A percentile compares a stretch with the other conserved stretches of the same genome.
Conservation (phyloP, 2,113 vertebrate genomes). For the Ceyx margarethae region DNA sequence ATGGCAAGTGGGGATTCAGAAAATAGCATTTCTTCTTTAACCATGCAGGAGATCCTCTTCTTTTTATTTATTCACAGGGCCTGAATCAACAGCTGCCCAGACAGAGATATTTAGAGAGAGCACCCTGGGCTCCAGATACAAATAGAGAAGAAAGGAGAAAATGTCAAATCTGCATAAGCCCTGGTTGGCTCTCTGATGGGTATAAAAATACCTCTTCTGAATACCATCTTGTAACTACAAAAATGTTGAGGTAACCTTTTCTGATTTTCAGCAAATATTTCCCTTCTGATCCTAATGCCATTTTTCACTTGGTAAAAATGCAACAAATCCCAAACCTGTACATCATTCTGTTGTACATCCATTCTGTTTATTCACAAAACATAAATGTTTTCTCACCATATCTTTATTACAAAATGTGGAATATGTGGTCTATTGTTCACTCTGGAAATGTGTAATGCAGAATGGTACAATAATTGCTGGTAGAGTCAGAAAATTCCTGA, state of each 20-base stretch:
- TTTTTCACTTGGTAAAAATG: not conserved
- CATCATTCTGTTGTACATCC: not conserved
- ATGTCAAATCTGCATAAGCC: slow-evolving; percentile 61
- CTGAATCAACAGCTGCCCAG: slow-evolving; percentile 23
- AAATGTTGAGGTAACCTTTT: slow-evolving; percentile 23
- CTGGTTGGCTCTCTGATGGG: not conserved
- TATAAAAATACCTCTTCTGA: slow-evolving; percentile 6
- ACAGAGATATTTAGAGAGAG: slow-evolving; percentile 24
- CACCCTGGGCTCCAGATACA: slow-evolving; percentile 6
- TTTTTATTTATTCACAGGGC: not conserved
- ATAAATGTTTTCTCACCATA: not conserved
- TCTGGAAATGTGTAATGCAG: not conserved
- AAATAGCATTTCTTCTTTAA: not conserved
- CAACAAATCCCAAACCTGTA: not conserved
- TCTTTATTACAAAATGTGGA: not conserved
- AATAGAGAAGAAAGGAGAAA: slow-evolving; percentile 33
- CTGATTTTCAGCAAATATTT: slow-evolving; percentile 5
- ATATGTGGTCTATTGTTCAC: not conserved
- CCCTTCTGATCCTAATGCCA: not conserved
- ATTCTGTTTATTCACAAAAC: not conserved
- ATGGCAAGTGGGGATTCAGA: not conserved
- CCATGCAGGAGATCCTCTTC: not conserved
- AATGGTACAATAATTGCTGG: not conserved
- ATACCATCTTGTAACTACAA: not conserved
- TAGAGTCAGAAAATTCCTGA: not conserved